phyloP scores from a whole-genome alignment of 2,797 vertebrate genomes.

The Mus spretus region DNA sequence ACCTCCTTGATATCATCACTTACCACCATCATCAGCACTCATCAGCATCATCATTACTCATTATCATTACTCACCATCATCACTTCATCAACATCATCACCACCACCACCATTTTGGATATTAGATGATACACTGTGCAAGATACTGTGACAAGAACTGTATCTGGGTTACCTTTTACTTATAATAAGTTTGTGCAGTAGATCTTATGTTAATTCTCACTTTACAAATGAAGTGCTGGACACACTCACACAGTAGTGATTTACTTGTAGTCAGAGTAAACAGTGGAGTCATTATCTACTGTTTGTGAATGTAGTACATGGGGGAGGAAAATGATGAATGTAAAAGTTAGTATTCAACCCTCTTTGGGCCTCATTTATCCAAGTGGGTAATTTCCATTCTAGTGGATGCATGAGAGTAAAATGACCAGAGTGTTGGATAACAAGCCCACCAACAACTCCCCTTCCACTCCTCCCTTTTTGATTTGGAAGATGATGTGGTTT shows the following conservation, averaged over 20 bases:
- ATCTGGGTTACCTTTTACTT: neutral
- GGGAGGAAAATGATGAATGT: neutral
- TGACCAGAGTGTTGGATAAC: neutral
- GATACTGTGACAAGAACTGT: neutral
- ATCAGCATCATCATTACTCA: neutral
- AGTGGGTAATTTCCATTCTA: neutral
- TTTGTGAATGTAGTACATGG: neutral
- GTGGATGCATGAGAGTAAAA: neutral
- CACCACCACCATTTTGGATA: neutral
- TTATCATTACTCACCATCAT: neutral
- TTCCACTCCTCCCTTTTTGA: neutral
- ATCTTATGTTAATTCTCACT: neutral
- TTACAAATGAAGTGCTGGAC: neutral
- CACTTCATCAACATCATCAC: neutral
- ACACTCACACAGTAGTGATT: neutral
- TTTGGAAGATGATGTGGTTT: neutral
- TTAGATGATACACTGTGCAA: neutral
- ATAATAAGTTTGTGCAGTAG: neutral
- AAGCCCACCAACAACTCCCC: neutral
- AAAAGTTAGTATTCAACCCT: neutral
- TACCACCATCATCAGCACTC: neutral
- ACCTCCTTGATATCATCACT: neutral
- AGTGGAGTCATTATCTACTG: neutral
- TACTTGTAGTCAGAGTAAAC: neutral
- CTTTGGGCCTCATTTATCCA: neutral